These are phyloP conservation scores for Chaetorhynchus papuensis DNA, from an alignment of 2,113 vertebrate species.

Conservation along the genomic window DNA sequence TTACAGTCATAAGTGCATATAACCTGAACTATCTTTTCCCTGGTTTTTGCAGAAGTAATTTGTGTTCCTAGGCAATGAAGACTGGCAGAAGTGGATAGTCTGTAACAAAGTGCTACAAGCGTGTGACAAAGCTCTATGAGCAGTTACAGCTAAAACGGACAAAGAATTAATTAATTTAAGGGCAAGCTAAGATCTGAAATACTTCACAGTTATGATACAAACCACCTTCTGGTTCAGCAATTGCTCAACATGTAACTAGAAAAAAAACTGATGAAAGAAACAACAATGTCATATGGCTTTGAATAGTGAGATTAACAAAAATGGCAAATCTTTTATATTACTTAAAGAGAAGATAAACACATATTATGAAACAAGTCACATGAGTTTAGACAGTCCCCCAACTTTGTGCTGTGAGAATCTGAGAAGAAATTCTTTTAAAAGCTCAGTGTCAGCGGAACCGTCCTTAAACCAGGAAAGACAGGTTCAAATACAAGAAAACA, in stretches of 20 bases:
- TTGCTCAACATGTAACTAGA: neutral
- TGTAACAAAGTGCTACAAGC: neutral
- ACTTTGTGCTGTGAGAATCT: neutral
- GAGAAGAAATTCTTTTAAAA: neutral
- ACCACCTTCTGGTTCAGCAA: neutral
- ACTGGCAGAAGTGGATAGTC: conserved; percentile 5
- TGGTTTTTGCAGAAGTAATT: neutral
- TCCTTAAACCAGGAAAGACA: neutral
- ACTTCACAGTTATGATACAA: neutral
- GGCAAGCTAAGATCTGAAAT: neutral
- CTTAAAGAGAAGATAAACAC: neutral
- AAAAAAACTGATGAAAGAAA: neutral
- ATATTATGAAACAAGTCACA: neutral
- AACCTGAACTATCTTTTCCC: conserved; percentile 30
- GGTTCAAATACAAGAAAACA: neutral
- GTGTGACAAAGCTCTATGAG: neutral
- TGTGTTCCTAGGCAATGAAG: neutral
- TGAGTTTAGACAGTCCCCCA: neutral
- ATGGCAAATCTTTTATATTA: neutral
- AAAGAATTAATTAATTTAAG: neutral
- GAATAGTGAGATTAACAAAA: neutral
- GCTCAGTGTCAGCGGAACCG: neutral
- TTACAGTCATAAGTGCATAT: neutral
- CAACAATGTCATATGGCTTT: accelerated
- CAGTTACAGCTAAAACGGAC: neutral